Base-by-base conservation (phyloP, 1,140 invertebrate genomes). In the Drosophila micromelanica region DNA sequence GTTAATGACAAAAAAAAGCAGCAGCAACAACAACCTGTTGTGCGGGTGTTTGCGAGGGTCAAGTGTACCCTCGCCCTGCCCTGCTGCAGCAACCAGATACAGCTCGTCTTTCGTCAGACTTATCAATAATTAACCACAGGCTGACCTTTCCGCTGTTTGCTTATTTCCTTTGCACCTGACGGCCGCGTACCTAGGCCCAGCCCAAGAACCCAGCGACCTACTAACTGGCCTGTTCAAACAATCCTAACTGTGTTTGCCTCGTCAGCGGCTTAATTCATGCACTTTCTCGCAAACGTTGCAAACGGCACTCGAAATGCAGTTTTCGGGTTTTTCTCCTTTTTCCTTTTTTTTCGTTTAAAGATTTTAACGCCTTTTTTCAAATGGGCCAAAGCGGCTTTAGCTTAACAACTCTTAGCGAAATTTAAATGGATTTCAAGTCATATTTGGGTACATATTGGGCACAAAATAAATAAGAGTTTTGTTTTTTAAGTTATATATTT, bases 101-200 rank as follows among this genome's bases (percentile, higher is more conserved):
- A 20, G 20, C 8, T 38, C 54, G 45, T 15, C 42, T 23, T 30
- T n/a, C 60, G 61, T 62, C 7, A 43, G 17, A 51, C 72, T 74
- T 60, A 69, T 74, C 64, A 73, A 77, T 73, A 82, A 82, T 89
- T 76, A 89, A 79, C 82, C 75, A 73, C 74, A 76, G 54, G 57
- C 76, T 79, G 84, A 87, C 82, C 84, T 84, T 76, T 78, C 74
- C 55, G 49, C 46, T 72, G 62, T 45, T 43, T 54, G 56, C 76
- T 49, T 8, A 48, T 48, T 15, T 15, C 23, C 5, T 12, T 49
- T 13, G 7, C 56, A 8, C 42, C 17, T 20, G 5, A 56, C 17
- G 17, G 5, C 37, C 32, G 38, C 30, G 11, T 46, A 23, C 45
- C 45, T 46, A 17, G 6, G 20, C 27, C 27, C 27, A 6, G 1